phyloP scores from a whole-genome alignment of 1,140 invertebrate species.

The Drosophila trapezifrons region DNA sequence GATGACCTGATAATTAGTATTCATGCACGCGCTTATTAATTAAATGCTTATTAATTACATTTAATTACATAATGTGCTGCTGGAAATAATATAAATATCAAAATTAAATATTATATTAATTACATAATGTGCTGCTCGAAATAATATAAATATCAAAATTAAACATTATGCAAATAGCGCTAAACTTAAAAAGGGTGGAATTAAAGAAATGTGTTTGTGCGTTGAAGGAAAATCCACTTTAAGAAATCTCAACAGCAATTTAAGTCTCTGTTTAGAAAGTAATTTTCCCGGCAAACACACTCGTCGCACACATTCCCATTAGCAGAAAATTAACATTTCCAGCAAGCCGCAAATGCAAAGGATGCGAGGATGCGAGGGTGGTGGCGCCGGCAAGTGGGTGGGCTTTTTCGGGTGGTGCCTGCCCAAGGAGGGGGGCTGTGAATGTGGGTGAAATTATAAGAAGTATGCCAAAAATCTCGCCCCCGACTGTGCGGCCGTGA shows the following conservation, averaged over 20 bases:
- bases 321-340: conserved; percentile 48
- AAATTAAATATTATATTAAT: conserved; percentile 13
- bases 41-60: conserved; percentile 22
- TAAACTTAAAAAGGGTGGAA: conserved; percentile 16
- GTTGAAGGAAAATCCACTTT: not conserved
- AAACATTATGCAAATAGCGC: conserved; percentile 4
- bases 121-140: conserved; percentile 6
- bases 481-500: conserved; percentile 35
- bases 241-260: conserved; percentile 35
- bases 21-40: not conserved
- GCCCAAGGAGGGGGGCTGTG: not conserved
- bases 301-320: conserved; percentile 25
- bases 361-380: conserved; percentile 5
- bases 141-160: conserved; percentile 20
- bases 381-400: too few relatives aligned
- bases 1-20: conserved; percentile 11
- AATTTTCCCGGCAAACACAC: conserved; percentile 31
- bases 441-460: conserved; percentile 26
- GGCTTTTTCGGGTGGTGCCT: conserved; percentile 5
- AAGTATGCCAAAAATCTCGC: conserved; percentile 54
- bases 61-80: conserved; percentile 1
- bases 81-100: conserved; percentile 15
- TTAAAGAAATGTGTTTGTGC: not conserved
- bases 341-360: conserved; percentile 47
- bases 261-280: conserved; percentile 35